Evolutionary conservation across 2,113 vertebrate genomes (phyloP).

Genomic region (Carassius auratus): DNA sequence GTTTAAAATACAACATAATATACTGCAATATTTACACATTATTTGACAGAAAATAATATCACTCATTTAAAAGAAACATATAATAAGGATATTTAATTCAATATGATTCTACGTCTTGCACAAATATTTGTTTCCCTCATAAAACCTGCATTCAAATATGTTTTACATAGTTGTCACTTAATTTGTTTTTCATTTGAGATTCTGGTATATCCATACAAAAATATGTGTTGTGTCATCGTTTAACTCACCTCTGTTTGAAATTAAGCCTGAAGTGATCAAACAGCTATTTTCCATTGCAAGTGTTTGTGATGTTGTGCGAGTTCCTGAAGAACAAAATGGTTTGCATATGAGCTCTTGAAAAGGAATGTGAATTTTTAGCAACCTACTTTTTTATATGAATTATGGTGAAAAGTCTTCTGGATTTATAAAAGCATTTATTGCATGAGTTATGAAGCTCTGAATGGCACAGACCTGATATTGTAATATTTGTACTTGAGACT

Average conservation of each 20-base stretch:
- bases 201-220: background rate
- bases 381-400: background rate
- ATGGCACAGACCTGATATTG: constrained; percentile 25
- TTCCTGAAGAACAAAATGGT: constrained; percentile 5
- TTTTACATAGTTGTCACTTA: background rate
- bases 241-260: background rate
- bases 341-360: background rate
- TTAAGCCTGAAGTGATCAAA: background rate
- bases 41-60: background rate
- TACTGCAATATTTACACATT: background rate
- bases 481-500: constrained; percentile 41
- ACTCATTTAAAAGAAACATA: background rate
- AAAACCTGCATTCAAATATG: background rate
- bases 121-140: no score
- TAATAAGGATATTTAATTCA: background rate
- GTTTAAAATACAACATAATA: background rate
- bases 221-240: background rate
- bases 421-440: background rate
- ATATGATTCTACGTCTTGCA: background rate
- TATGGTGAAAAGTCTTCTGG: background rate
- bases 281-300: background rate
- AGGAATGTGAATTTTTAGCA: background rate
- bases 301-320: constrained; percentile 7
- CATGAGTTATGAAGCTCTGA: background rate
- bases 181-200: background rate